Evolutionary conservation across 2,888 invertebrate genomes (phyloP).

Genomic region (Eupithecia vulgata): DNA sequence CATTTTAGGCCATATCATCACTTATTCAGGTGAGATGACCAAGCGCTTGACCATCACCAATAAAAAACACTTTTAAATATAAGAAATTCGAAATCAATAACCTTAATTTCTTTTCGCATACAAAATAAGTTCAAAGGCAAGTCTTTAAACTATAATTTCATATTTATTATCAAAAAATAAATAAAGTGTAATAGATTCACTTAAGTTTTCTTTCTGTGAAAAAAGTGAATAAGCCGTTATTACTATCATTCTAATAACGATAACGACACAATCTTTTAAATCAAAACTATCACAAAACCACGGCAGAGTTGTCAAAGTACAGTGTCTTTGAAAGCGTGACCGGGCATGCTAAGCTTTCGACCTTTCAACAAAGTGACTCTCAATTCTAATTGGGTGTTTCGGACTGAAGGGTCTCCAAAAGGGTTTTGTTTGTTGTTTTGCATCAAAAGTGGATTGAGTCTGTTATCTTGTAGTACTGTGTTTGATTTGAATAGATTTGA

Average conservation of each 20-base stretch:
- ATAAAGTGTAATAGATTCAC: too few species aligned
- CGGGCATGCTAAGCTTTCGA: slow-evolving; percentile 54
- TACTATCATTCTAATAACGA: background rate
- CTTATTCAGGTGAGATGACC: too few species aligned
- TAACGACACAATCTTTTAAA: background rate
- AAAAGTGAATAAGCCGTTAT: background rate
- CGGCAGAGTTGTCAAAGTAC: background rate
- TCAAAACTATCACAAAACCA: slow-evolving; percentile 9
- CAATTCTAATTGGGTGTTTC: slow-evolving; percentile 48
- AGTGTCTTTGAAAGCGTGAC: slow-evolving; percentile 60
- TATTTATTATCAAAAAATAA: background rate
- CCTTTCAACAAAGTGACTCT: slow-evolving; percentile 47
- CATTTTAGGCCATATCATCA: too few species aligned
- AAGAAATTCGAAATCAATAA: too few species aligned
- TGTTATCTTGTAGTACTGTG: slow-evolving; percentile 5
- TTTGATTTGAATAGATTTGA: slow-evolving; percentile 7
- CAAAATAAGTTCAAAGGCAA: too few species aligned
- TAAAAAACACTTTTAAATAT: too few species aligned
- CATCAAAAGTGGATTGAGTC: slow-evolving; percentile 23
- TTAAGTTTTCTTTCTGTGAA: background rate
- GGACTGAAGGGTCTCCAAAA: slow-evolving; percentile 38
- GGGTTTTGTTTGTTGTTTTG: slow-evolving; percentile 39
- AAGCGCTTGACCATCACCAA: too few species aligned
- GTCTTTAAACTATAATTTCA: background rate
- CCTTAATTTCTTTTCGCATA: too few species aligned